Evolutionary conservation across 92 coral and sea anemone genomes (phyloP), one percentile per base, ranked within the genome.

Genomic region (Umimayanthus kanabou): DNA sequence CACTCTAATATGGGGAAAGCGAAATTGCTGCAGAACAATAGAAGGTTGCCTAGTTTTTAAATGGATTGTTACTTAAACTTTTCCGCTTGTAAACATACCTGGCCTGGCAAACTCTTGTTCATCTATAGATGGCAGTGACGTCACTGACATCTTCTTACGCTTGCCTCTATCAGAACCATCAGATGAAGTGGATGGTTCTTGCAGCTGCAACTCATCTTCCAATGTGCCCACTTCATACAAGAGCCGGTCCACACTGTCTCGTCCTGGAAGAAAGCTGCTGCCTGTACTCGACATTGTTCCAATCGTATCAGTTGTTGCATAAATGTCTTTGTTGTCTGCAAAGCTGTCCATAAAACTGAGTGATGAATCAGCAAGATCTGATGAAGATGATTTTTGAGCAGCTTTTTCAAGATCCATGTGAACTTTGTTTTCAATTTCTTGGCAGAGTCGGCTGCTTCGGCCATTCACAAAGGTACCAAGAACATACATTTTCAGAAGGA

Each of bases 391-490:
- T 10, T 29, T 50, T 40, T 84, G 85, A 39, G 95, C 96, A 18
- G 98, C 92, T 69, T 95, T 88, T 39, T 93, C 91, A 4, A 95
- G 91, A n/a, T 91, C 93, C 79, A 57, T 91, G 79, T 93, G 93
- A 9, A 97, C 94, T 86, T 97, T 97, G 86, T 89, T 92, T 88
- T 94, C 98, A 39, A 97, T 96, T 78, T 95, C 96, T 11, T 94
- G 93, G 39, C 95, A 91, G 16, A 91, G 95, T 90, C 93, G 94
- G 58, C 95, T 92, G 90, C 94, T 94, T 25, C 98, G 91, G 16
- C 99, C 99, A 91, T 97, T 97, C 28, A 97, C 96, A 87, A 97
- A 96, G 40, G 95, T 91, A 20, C 99, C 99, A 67, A 97, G 88
- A 30, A 94, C 98, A 90, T 91, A 97, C 99, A 97, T 95, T 88